These are phyloP conservation scores for Jaculus jaculus DNA, from an alignment of 2,113 vertebrate genomes.

Conservation along the genomic window DNA sequence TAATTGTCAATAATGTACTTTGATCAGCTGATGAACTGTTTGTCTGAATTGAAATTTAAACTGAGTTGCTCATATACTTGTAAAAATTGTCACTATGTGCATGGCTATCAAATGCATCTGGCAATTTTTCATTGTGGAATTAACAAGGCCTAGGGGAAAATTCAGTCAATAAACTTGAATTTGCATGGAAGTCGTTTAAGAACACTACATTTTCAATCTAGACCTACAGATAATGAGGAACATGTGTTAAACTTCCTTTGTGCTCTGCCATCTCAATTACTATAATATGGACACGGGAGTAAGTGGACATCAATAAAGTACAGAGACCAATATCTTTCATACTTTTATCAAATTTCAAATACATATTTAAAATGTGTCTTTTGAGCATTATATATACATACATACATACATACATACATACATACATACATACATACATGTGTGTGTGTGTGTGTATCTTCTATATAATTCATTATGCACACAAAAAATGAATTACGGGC, in stretches of 20 bases:
- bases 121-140: not conserved
- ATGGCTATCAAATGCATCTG: not conserved
- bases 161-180: not conserved
- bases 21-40: not conserved
- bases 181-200: not conserved
- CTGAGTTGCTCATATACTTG: not conserved
- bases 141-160: not conserved
- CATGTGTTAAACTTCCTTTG: not conserved
- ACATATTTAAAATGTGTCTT: conserved; percentile 48
- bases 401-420: no score
- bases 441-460: no score
- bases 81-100: not conserved
- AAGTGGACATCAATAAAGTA: not conserved
- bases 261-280: not conserved
- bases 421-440: no score
- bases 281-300: not conserved
- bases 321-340: not conserved
- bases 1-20: not conserved
- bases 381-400: conserved; percentile 44
- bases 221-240: not conserved
- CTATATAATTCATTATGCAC: not conserved
- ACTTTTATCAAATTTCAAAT: conserved; percentile 66
- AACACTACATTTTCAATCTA: not conserved
- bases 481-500: no score
- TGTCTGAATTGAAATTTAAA: conserved; percentile 16